Evolutionary conservation across 1,140 invertebrate genomes (phyloP).

Genomic region (Papilio glaucus): DNA sequence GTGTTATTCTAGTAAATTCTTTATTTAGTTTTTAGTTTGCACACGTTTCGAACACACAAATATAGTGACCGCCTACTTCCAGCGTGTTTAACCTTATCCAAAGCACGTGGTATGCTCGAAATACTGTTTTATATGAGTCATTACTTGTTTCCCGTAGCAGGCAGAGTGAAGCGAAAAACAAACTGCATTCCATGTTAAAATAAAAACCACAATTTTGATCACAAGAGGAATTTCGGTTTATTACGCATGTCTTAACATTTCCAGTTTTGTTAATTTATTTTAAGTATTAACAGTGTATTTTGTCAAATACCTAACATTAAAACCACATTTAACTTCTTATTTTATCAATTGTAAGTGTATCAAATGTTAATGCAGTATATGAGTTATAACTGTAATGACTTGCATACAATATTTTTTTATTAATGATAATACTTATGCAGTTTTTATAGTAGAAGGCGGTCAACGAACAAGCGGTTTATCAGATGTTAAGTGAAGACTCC

Average conservation of each 20-base stretch:
- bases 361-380: too few relatives aligned
- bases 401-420: too few relatives aligned
- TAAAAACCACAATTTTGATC: constrained; percentile 27
- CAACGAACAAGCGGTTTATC: too few relatives aligned
- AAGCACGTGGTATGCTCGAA: constrained; percentile 24
- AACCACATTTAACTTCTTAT: too few relatives aligned
- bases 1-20: neutral
- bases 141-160: constrained; percentile 20
- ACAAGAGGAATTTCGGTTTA: constrained; percentile 8
- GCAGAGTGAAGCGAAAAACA: constrained; percentile 5
- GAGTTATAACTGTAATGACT: too few relatives aligned
- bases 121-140: constrained; percentile 32
- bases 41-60: constrained; percentile 19
- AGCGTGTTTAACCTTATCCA: constrained; percentile 32
- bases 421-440: too few relatives aligned
- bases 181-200: constrained; percentile 32
- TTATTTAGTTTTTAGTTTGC: constrained; percentile 6
- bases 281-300: too few relatives aligned
- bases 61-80: constrained; percentile 34
- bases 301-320: too few relatives aligned
- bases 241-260: constrained; percentile 23
- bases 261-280: constrained; percentile 5
- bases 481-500: too few relatives aligned
- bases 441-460: too few relatives aligned
- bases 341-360: too few relatives aligned